Conservation (phyloP, 2,113 vertebrate genomes). For the Rhipidura dahli region DNA sequence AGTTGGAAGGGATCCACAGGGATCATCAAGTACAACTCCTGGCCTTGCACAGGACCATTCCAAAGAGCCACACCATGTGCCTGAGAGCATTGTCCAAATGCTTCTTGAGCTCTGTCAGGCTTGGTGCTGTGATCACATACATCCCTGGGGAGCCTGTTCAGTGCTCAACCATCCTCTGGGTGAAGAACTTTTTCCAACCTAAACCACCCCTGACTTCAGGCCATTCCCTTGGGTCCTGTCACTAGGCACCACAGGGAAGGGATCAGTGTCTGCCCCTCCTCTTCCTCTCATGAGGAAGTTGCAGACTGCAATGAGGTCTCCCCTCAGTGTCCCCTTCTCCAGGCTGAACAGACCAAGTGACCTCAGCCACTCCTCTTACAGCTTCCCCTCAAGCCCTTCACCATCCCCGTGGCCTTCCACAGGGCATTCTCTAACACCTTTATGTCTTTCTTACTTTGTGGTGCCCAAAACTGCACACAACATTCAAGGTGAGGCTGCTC, state of each 20-base stretch:
- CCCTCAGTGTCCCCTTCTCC: background rate
- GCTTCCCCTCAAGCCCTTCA: background rate
- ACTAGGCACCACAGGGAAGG: background rate
- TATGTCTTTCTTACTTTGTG: background rate
- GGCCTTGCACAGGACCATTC: background rate
- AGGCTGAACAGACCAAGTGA: background rate
- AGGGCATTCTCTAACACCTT: background rate
- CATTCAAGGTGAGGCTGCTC: background rate
- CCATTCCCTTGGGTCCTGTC: background rate
- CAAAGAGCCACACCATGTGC: background rate
- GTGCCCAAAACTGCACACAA: background rate
- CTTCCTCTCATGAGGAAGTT: accelerated
- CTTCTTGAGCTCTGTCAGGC: background rate
- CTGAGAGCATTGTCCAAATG: background rate
- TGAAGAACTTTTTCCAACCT: background rate
- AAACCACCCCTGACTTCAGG: background rate
- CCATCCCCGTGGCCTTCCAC: background rate
- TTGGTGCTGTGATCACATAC: background rate
- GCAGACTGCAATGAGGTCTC: background rate
- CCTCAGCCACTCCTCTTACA: background rate
- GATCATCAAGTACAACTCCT: background rate
- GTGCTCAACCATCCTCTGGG: background rate
- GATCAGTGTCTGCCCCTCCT: background rate
- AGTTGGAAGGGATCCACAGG: background rate
- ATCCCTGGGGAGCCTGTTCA: background rate